These are phyloP conservation scores for Eledone cirrhosa DNA, from an alignment of 2,888 invertebrate genomes.

Conservation along the genomic window DNA sequence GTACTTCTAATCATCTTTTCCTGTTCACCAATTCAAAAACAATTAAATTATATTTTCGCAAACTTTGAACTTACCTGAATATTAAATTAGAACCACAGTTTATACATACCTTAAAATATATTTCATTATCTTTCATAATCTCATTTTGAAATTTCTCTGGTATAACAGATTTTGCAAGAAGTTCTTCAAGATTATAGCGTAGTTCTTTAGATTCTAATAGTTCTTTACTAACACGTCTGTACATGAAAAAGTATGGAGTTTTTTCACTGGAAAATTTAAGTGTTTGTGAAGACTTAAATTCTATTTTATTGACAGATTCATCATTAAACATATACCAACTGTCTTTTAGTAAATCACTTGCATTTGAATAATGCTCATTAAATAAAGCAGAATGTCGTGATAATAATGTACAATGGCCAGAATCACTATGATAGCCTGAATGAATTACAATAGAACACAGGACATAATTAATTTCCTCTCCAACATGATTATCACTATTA, in stretches of 20 bases:
- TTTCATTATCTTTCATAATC: neutral
- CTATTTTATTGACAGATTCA: slow-evolving; percentile 72
- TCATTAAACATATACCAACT: slow-evolving; percentile 86
- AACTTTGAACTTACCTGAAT: too few relatives aligned
- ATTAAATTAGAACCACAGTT: too few relatives aligned
- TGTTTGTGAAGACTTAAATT: slow-evolving; percentile 52
- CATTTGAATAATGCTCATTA: slow-evolving; percentile 39
- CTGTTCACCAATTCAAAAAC: too few relatives aligned
- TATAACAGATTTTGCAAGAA: slow-evolving; percentile 35
- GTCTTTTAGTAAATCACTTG: slow-evolving; percentile 65
- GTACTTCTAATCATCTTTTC: too few relatives aligned
- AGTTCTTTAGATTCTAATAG: slow-evolving; percentile 33
- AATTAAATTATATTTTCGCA: too few relatives aligned
- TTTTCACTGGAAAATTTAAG: slow-evolving; percentile 72
- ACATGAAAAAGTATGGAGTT: slow-evolving; percentile 86
- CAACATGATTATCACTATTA: too few relatives aligned
- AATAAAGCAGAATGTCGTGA: slow-evolving; percentile 68
- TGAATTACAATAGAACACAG: slow-evolving; percentile 87
- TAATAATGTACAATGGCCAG: slow-evolving; percentile 88
- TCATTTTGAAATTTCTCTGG: neutral
- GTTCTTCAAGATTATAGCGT: slow-evolving; percentile 35
- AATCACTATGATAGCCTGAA: slow-evolving; percentile 82
- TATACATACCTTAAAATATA: too few relatives aligned
- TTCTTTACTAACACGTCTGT: slow-evolving; percentile 65
- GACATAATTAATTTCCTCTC: slow-evolving; percentile 69